A percentile compares a stretch with the other conserved stretches of the same genome.
These are phyloP conservation scores for Epistrophe grossulariae DNA, from an alignment of 2,888 invertebrate species.

Conservation along the genomic window DNA sequence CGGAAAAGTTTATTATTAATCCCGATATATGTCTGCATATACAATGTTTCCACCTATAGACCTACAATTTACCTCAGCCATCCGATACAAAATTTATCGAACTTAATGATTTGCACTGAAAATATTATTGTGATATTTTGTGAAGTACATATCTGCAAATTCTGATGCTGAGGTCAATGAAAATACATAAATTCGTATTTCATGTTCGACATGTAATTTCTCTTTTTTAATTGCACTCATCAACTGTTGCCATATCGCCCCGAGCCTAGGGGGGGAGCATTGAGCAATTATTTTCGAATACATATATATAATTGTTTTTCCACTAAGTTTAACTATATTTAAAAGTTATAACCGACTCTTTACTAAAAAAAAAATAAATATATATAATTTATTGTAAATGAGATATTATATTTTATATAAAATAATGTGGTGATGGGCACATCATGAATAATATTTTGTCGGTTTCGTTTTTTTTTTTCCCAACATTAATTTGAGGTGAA, in stretches of 20 bases:
- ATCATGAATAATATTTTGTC: constrained; percentile 47
- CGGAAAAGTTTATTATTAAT: constrained; percentile 65
- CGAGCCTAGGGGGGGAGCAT: not conserved
- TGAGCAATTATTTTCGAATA: constrained; percentile 10
- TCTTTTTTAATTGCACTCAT: constrained; percentile 73
- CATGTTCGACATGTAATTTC: constrained; percentile 57
- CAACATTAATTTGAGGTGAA: constrained; percentile 58
- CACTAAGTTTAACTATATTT: not conserved
- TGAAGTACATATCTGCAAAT: constrained; percentile 2
- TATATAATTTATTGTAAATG: constrained; percentile 63
- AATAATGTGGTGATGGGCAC: constrained; percentile 32
- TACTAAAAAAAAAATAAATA: constrained; percentile 4
- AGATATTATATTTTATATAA: constrained; percentile 25
- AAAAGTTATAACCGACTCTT: not conserved
- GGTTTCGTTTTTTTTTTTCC: constrained; percentile 13
- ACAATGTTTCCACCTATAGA: not conserved
- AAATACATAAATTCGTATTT: constrained; percentile 36
- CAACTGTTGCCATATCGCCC: constrained; percentile 48
- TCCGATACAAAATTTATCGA: constrained; percentile 11
- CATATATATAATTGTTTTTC: not conserved
- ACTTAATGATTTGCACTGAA: constrained; percentile 52
- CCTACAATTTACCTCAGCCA: constrained; percentile 4
- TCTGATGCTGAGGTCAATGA: constrained; percentile 47
- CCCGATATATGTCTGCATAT: not conserved
- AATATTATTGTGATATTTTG: constrained; percentile 25